Conservation (phyloP, 2,888 invertebrate genomes). For the Gastrophysa polygoni region DNA sequence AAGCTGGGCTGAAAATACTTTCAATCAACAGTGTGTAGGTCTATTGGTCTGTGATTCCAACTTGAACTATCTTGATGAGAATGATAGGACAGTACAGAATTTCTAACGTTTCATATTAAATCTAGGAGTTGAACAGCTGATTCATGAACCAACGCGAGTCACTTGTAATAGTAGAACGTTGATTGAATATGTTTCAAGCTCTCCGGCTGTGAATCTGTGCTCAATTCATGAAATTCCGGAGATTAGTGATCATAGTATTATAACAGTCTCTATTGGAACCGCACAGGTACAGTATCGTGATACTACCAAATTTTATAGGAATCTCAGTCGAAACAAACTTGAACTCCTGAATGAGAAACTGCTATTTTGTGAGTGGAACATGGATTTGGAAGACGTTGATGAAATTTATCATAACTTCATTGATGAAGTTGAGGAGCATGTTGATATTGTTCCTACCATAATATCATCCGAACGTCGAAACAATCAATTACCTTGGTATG, state of each 20-base stretch:
- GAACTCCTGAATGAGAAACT: not conserved
- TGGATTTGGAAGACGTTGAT: not conserved
- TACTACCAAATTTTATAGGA: slow-evolving; percentile 6
- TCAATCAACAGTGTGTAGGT: not conserved
- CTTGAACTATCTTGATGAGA: not conserved
- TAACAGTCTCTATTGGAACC: slow-evolving; percentile 1
- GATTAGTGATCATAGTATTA: slow-evolving; percentile 9
- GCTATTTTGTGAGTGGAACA: not conserved
- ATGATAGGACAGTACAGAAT: slow-evolving; percentile 1
- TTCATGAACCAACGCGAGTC: not conserved
- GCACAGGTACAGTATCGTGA: not conserved
- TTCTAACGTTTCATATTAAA: not conserved
- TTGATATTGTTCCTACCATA: not conserved
- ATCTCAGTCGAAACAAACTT: slow-evolving; percentile 4
- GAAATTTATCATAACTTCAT: not conserved
- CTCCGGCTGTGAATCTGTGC: not conserved
- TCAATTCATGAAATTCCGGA: slow-evolving; percentile 3
- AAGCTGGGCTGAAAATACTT: not conserved
- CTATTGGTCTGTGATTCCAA: not conserved
- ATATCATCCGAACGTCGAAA: not conserved
- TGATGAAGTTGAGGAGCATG: not conserved
- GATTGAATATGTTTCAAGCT: slow-evolving; percentile 9
- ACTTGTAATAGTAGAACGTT: slow-evolving; percentile 5
- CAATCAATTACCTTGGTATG: too few relatives aligned
- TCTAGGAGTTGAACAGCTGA: not conserved